Conservation (phyloP, 2,888 invertebrate genomes). For the Drosophila imparisetae region DNA sequence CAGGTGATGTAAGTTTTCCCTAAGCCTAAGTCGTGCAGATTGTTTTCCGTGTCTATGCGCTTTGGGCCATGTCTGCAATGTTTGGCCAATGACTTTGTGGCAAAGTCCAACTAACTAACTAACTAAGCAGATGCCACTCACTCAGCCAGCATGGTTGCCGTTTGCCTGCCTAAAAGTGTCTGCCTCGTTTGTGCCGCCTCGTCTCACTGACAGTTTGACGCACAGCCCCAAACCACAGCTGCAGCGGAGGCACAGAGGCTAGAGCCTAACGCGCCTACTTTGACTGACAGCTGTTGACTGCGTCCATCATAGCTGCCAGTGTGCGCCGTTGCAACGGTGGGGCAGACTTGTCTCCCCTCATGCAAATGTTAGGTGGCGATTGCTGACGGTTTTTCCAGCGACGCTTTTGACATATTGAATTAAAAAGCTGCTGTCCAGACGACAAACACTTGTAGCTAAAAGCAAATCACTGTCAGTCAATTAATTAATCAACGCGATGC, state of each 20-base stretch:
- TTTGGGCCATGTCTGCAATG: conserved; percentile 47
- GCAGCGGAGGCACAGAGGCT: conserved; percentile 1
- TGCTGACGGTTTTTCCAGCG: conserved; percentile 10
- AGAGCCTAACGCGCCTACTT: conserved; percentile 45
- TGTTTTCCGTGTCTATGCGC: conserved; percentile 24
- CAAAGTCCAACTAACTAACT: conserved; percentile 49
- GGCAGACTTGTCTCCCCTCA: not conserved
- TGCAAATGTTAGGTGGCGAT: conserved; percentile 15
- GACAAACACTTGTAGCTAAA: conserved; percentile 36
- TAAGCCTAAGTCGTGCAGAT: conserved; percentile 13
- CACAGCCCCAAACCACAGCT: conserved; percentile 14
- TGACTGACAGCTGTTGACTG: conserved; percentile 71
- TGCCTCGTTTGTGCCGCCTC: conserved; percentile 6
- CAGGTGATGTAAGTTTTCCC: not conserved
- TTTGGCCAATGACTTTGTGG: conserved; percentile 46
- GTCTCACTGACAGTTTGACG: conserved; percentile 28
- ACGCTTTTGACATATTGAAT: conserved; percentile 64
- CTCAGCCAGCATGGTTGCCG: conserved; percentile 1
- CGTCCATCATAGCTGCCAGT: conserved; percentile 48
- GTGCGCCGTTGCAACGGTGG: not conserved
- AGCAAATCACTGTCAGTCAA: conserved; percentile 61
- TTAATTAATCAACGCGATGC: conserved; percentile 27
- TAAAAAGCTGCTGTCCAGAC: conserved; percentile 44
- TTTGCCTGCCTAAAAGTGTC: conserved; percentile 29
- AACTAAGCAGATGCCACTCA: conserved; percentile 43